A percentile compares a stretch with the other conserved stretches of the same genome.
These are phyloP conservation scores for Cyprinodon diabolis DNA, from an alignment of 2,797 vertebrate genomes.

Conservation along the genomic window DNA sequence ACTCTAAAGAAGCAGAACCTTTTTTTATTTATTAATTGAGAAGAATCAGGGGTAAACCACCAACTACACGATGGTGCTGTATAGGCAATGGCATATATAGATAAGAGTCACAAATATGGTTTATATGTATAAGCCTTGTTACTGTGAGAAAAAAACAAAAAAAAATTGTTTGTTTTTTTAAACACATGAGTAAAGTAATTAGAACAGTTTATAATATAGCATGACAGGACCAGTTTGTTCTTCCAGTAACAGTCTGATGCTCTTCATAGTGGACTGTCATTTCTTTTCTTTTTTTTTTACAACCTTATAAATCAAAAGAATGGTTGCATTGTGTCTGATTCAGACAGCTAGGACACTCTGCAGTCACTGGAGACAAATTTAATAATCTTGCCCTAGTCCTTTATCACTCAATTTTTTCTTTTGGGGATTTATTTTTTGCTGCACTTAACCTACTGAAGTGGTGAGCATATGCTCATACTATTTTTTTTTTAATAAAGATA, in stretches of 20 bases:
- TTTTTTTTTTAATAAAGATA: not conserved
- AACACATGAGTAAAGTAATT: not conserved
- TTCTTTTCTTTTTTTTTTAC: conserved; percentile 4
- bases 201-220: not conserved
- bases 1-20: conserved; percentile 23
- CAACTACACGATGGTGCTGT: not conserved
- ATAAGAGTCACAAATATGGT: not conserved
- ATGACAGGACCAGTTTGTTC: not conserved
- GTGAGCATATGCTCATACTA: not conserved
- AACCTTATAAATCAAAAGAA: not conserved
- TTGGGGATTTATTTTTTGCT: not conserved
- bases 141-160: not conserved
- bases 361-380: conserved; percentile 1
- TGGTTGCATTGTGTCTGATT: not conserved
- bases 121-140: not conserved
- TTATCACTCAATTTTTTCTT: not conserved
- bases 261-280: not conserved
- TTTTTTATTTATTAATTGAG: conserved; percentile 9
- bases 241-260: not conserved
- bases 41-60: not conserved
- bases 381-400: not conserved
- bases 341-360: not conserved
- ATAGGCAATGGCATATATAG: not conserved
- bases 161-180: not conserved
- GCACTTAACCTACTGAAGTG: not conserved